These are phyloP conservation scores for Vanacampus margaritifer DNA, from an alignment of 2,113 vertebrate genomes.

Conservation along the genomic window DNA sequence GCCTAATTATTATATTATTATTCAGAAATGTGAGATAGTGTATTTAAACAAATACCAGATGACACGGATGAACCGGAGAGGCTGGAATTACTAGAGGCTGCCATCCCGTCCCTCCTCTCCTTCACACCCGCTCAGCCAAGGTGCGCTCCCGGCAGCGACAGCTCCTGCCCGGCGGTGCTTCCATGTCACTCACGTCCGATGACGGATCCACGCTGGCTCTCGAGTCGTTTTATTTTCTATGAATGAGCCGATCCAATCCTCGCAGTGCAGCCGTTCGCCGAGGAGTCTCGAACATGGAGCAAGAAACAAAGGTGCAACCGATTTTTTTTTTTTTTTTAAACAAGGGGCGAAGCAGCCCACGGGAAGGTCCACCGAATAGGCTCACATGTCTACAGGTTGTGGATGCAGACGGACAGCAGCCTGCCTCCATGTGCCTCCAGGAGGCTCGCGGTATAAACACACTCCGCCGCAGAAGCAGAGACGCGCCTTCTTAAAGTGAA, in stretches of 20 bases:
- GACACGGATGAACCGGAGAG: conserved; percentile 93
- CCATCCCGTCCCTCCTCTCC: conserved; percentile 76
- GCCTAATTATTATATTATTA: too few relatives aligned
- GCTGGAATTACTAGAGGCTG: conserved; percentile 96
- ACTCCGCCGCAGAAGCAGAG: conserved; percentile 42
- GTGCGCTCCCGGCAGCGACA: conserved; percentile 54
- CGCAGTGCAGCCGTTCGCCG: conserved; percentile 19
- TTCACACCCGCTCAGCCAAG: conserved; percentile 66
- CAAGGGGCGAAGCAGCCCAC: conserved; percentile 1
- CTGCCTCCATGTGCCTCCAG: conserved; percentile 73
- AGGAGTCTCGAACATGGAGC: conserved; percentile 8
- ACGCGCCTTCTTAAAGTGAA: conserved; percentile 80
- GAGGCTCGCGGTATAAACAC: conserved; percentile 58
- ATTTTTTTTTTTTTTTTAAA: not conserved
- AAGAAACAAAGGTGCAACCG: not conserved
- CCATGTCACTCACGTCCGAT: conserved; percentile 58
- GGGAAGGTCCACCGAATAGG: not conserved
- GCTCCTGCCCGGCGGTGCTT: conserved; percentile 50
- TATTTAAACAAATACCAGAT: conserved; percentile 78
- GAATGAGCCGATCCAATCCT: conserved; percentile 12
- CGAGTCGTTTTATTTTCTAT: conserved; percentile 14
- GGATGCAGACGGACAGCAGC: conserved; percentile 18
- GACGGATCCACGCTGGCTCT: conserved; percentile 3
- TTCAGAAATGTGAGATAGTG: not conserved
- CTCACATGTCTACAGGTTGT: not conserved